Evolutionary conservation across 2,113 vertebrate genomes (phyloP), one percentile per base, ranked within the genome.

Genomic region (Mus pahari): DNA sequence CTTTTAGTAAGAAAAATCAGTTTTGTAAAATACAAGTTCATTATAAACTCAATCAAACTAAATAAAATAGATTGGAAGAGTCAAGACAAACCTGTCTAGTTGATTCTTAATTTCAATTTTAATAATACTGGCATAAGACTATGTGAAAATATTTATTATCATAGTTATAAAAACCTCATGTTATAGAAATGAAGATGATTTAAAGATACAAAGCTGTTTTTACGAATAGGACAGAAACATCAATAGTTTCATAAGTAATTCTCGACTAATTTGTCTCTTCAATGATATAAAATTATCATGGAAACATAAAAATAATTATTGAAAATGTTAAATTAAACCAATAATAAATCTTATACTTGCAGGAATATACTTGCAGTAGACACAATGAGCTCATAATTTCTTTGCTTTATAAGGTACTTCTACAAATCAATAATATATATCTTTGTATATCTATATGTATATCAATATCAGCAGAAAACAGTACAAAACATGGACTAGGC

Each of bases 21-120:
- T 82, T 86, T 92, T 83, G 0, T 74, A 79, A 92, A 73, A 17
- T 64, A 71, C 33, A 95, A n/a, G 48, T 90, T 71, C 87, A 95
- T 26, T 82, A 58, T 39, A 94, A 75, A 50, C 2, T 68, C 36
- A 86, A 53, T 71, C 88, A 33, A 93, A 91, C 55, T 10, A 20
- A 75, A 64, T 71, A 22, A 50, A 66, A 33, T 19, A 66, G 33
- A 20, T 39, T 60, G 70, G 7, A 83, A 5, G 68, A 42, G 12
- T 75, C 22, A 19, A 94, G 6, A 9, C 4, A 60, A 91, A 90
- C 53, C 26, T 86, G 12, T 55, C 26, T 39, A 84, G 13, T 31
- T 78, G 12, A 89, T 78, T 74, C 33, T 87, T 86, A 82, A 48
- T 9, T 74, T 91, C 14, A 94, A 79, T 93, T 92, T 82, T 33